Base-by-base conservation (phyloP, 2,113 vertebrate genomes). In the Daboia siamensis region DNA sequence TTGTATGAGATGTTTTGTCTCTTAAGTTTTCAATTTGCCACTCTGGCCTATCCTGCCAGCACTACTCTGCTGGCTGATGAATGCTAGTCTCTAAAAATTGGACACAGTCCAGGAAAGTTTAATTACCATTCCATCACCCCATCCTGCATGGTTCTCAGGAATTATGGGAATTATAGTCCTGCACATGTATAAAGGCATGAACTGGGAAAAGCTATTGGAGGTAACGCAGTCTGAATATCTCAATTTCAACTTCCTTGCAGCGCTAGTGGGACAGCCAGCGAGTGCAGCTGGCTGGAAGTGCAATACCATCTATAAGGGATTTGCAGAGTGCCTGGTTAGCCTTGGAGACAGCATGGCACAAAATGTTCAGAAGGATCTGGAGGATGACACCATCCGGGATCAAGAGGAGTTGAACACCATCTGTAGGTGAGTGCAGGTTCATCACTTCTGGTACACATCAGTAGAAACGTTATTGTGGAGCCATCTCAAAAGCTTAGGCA, bases 261-360 rank as follows among this genome's bases (percentile, higher is more conserved):
- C 88, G 0, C 0, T 5, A 1, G 94, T 94, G 33, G 95, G 97
- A 91, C 96, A 96, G 86, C 87, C 95, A 0, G 94, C 97, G 74
- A 97, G 97, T 64, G 96, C 97, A 10, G 97, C 95, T 0, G 97
- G 97, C 94, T 96, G 96, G 94, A 97, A 95, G 94, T 99, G 99
- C 89, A 97, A 98, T 96, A 98, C 98, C 95, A 99, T 99, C 97
- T 99, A 99, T 97, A 99, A 98, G 96, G 99, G 99, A 85, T 99
- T 99, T 1, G 99, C 99, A 0, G 96, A 97, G 90, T 99, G 99
- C 97, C 98, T 99, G 92, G 98, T 99, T 97, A 98, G 98, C 92
- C 97, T 99, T 90, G 99, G 99, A 57, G 98, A 99, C 92, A 97
- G 98, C 96, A 98, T 99, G 98, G 97, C 97, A 44, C 97, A 96